Base-by-base conservation (phyloP, 1,140 invertebrate species). In the Pseudomyrmex pallidus region DNA sequence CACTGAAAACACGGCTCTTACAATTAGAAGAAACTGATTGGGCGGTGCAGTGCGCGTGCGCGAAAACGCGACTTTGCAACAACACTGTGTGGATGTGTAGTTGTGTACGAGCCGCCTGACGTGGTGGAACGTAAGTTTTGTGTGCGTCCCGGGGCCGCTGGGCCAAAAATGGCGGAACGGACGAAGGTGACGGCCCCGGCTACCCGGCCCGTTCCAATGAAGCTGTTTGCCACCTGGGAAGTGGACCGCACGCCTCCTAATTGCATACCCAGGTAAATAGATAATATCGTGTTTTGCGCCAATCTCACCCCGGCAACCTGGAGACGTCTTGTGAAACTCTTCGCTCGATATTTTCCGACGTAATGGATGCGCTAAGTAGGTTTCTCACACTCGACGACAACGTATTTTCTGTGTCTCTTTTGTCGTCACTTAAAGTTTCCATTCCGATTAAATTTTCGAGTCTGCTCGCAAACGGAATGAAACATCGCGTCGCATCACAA, bases 161-260 rank as follows among this genome's bases (percentile, higher is more conserved):
- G 88, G 88, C 89, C 89, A 93, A 94, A 93, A 94, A 95, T 95
- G 94, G 94, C 94, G 95, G 95, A 94, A 90, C 94, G 94, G 89
- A 94, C 87, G 84, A 94, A 92, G 86, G 92, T 91, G 89, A 93
- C 92, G 90, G 90, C 93, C 86, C 91, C 92, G 87, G 90, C 93
- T 83, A 93, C 94, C 92, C 98, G 98, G 96, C 98, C 98, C 90
- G 97, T 99, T 92, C 98, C 98, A 90, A 99, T 99, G 98, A 98
- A 98, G 95, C 96, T 99, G 86, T 99, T 99, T 95, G 98, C 98
- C 83, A 98, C 98, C 88, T 99, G 98, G 98, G 98, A 99, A 96
- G 97, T 99, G 80, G 98, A 99, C 95, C 96, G 98, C 93, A 99
- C 98, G 82, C 98, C 98, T 64, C 97, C 98, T 83, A 99, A 98